Evolutionary conservation across 2,113 vertebrate genomes (phyloP).

Genomic region (Actenoides lindsayi): DNA sequence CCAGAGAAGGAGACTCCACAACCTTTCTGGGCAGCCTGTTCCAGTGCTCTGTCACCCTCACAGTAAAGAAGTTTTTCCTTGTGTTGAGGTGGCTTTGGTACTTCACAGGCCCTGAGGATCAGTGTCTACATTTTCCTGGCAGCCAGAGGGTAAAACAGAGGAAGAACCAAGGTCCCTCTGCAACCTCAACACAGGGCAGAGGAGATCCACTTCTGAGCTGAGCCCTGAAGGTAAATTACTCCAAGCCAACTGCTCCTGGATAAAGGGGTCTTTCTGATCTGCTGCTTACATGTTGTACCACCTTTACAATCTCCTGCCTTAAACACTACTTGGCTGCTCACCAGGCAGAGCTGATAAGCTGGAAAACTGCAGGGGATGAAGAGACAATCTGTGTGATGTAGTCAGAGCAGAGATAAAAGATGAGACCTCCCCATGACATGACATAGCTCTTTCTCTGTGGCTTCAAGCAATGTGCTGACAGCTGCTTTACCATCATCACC

Average conservation of each 20-base stretch:
- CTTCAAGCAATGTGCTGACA: neutral
- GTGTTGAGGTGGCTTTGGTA: neutral
- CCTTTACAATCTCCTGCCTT: neutral
- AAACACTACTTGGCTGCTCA: neutral
- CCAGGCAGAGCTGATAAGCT: neutral
- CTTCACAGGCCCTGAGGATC: neutral
- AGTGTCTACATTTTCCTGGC: neutral
- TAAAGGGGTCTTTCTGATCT: neutral
- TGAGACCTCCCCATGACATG: neutral
- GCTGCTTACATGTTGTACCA: neutral
- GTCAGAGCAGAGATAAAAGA: neutral
- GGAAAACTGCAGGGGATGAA: neutral
- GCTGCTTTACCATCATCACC: neutral
- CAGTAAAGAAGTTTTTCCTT: too few species aligned
- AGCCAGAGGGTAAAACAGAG: neutral
- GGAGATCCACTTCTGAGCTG: neutral
- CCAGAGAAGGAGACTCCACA: too few species aligned
- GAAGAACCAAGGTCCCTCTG: neutral
- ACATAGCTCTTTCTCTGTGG: neutral
- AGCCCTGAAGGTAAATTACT: neutral
- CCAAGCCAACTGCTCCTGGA: neutral
- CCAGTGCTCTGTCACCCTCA: too few species aligned
- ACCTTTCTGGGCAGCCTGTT: too few species aligned
- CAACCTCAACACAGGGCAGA: neutral
- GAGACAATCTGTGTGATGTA: neutral